Base-by-base conservation (phyloP, 2,888 invertebrate species). In the Eumacrocentrus americanus region DNA sequence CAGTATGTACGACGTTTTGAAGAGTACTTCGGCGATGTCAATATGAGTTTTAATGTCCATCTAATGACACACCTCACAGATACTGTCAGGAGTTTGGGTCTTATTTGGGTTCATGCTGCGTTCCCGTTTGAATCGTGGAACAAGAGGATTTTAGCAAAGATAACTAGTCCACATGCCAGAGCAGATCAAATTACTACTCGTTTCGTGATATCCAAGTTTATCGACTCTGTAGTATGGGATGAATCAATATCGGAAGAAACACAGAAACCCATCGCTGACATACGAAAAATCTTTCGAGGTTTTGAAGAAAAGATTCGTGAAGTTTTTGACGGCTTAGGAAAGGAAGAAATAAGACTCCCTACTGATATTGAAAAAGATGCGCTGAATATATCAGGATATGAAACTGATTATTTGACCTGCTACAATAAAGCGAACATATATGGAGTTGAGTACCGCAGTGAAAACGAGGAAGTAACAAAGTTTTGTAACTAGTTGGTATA, bases 11-110 rank as follows among this genome's bases (percentile, higher is more conserved):
- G n/a, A 16, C 16, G 44, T 16, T 54, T 54, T 44, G 42, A 54
- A 54, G n/a, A 42, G 12, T 22, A 23, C 11, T 54, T 54, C 29
- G 54, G 54, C 9, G 18, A 23, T 14, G 18, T 25, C 1, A 44
- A 46, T 16, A 55, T 55, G 55, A 55, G 44, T 6, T 55, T 18
- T 34, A 55, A 55, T 46, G 18, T 55, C 3, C 55, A 55, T 35
- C 16, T 55, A 11, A n/a, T 55, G 7, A 55, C 25, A 3, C 55
- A 55, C n/a, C 20, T 55, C 9, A 9, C 2, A 0, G 40, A 22
- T 11, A 46, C 46, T 20, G 20, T 55, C 9, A 16, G 40, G 16
- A 55, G 46, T 46, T 55, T 22, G 40, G 55, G 46, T 9, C 55
- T 46, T 3, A 23, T 46, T n/a, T 55, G 55, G 55, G 46, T 34